Percentiles rank a stretch among this genome's conserved stretches.
phyloP scores from a whole-genome alignment of 2,113 vertebrate genomes.

The Trochalopteron elliotii region DNA sequence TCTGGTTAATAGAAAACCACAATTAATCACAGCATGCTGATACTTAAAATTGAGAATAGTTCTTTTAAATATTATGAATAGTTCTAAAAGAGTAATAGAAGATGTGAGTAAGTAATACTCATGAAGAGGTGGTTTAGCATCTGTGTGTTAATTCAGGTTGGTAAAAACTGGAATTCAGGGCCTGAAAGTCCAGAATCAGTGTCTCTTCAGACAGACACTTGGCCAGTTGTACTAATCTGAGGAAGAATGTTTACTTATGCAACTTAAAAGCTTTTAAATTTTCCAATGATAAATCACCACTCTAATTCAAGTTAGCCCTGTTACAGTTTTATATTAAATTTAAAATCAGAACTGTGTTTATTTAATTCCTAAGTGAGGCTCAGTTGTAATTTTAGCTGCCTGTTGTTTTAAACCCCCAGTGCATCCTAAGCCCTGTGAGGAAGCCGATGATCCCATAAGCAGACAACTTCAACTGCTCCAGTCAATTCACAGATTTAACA shows the following conservation, averaged over 20 bases:
- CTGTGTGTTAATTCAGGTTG: neutral
- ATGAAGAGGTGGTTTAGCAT: neutral
- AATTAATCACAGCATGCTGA: neutral
- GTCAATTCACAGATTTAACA: conserved; percentile 74
- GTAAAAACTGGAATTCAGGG: neutral
- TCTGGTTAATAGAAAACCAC: neutral
- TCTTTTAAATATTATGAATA: neutral
- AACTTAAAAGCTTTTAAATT: neutral
- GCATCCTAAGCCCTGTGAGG: conserved; percentile 73
- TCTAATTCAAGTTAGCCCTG: neutral
- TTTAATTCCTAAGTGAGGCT: neutral
- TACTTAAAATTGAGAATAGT: neutral
- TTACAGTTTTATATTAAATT: neutral
- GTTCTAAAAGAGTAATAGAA: neutral
- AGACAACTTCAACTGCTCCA: conserved; percentile 78
- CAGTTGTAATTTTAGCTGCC: conserved; percentile 22
- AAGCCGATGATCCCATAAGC: conserved; percentile 69
- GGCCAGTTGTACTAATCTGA: neutral
- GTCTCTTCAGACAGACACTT: neutral
- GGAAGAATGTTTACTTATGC: neutral
- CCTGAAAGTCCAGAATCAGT: neutral
- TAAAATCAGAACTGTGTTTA: neutral
- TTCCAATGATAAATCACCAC: neutral
- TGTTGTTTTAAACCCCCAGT: conserved; percentile 63
- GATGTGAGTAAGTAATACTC: neutral